phyloP scores from a whole-genome alignment of 1,140 invertebrate species.

The Tetragnatha versicolor region DNA sequence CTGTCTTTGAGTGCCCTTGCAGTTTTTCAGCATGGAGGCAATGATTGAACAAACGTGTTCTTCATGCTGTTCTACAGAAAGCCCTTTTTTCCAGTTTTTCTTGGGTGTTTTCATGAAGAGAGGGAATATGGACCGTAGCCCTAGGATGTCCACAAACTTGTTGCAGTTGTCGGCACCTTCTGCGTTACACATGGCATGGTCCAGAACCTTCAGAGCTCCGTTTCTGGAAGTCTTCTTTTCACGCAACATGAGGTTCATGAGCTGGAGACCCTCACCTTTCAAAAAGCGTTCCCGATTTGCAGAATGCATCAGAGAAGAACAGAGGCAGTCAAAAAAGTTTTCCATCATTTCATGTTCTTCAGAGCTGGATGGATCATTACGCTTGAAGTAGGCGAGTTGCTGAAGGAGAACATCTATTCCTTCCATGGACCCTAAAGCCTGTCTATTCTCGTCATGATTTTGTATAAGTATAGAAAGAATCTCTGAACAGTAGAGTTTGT shows the following conservation, averaged over 20 bases:
- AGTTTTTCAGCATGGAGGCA: slow-evolving; percentile 90
- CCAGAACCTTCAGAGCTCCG: slow-evolving; percentile 92
- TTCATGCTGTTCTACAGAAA: slow-evolving; percentile 58
- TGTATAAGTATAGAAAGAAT: slow-evolving; percentile 95
- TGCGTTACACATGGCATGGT: slow-evolving; percentile 91
- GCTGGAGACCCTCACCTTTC: slow-evolving; percentile 91
- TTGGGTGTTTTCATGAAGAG: slow-evolving; percentile 99
- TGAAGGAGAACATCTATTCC: slow-evolving; percentile 96
- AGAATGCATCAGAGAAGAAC: slow-evolving; percentile 87
- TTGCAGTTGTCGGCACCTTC: slow-evolving; percentile 96
- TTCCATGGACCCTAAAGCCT: slow-evolving; percentile 87
- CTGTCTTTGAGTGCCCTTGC: slow-evolving; percentile 86
- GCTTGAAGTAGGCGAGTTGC: slow-evolving; percentile 91
- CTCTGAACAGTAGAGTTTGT: slow-evolving; percentile 96
- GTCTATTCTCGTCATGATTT: slow-evolving; percentile 76
- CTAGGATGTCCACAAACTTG: slow-evolving; percentile 98
- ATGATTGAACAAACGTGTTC: slow-evolving; percentile 96
- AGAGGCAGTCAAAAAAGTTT: slow-evolving; percentile 95
- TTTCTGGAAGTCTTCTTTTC: slow-evolving; percentile 97
- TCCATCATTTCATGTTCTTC: slow-evolving; percentile 99
- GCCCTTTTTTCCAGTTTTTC: slow-evolving; percentile 80
- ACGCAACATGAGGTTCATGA: slow-evolving; percentile 96
- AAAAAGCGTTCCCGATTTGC: slow-evolving; percentile 91
- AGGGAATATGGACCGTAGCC: slow-evolving; percentile 94
- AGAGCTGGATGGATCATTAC: slow-evolving; percentile 85